Conservation (phyloP, 1,140 invertebrate species). For the Eurosta solidaginis region DNA sequence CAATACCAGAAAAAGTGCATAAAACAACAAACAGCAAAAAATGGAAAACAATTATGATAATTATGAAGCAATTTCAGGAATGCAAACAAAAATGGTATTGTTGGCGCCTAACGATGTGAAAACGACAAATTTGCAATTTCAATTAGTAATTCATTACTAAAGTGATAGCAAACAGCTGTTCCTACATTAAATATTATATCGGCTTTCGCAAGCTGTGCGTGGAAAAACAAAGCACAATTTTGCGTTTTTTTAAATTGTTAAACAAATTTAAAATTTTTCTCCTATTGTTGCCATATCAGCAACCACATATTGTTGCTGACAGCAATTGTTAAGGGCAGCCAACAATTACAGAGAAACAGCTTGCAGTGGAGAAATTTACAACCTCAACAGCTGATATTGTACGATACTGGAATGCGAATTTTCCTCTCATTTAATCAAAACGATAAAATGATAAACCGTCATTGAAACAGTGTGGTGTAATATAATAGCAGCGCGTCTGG, state of each 20-base stretch:
- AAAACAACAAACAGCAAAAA: not conserved
- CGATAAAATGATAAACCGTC: too few relatives aligned
- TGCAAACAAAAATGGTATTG: not conserved
- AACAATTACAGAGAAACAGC: not conserved
- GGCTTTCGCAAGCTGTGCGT: too few relatives aligned
- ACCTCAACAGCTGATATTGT: not conserved
- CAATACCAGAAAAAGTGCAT: not conserved
- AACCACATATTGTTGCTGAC: not conserved
- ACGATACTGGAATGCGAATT: not conserved
- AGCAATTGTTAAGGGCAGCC: not conserved
- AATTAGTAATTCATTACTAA: too few relatives aligned
- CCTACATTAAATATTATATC: too few relatives aligned
- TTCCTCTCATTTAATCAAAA: too few relatives aligned
- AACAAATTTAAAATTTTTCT: not conserved
- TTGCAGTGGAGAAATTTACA: not conserved
- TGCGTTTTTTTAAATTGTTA: not conserved
- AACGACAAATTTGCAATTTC: too few relatives aligned
- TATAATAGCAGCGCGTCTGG: too few relatives aligned
- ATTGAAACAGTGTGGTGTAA: too few relatives aligned
- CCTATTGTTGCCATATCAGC: not conserved
- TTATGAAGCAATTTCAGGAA: not conserved
- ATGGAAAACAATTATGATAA: not conserved
- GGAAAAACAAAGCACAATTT: too few relatives aligned
- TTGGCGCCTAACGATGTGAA: not conserved
- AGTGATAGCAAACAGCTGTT: too few relatives aligned